Base-by-base conservation (phyloP, 2,113 vertebrate genomes). In the Isichthys henryi region DNA sequence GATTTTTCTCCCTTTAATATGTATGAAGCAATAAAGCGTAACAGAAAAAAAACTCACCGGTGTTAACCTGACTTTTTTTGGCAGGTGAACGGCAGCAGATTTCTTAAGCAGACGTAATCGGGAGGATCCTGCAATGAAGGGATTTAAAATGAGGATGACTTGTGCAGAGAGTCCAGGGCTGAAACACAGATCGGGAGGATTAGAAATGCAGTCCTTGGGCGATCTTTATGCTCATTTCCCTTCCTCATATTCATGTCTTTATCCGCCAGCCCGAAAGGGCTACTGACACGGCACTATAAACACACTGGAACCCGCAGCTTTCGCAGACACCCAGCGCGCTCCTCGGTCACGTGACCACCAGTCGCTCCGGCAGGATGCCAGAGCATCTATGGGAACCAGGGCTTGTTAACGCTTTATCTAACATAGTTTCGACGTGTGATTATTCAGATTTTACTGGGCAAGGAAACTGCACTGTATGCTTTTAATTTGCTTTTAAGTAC, bases 271-370 rank as follows among this genome's bases (percentile, higher is more conserved):
- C 17, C 35, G 19, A 31, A 46, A 39, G 45, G 56, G 62, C 50
- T 27, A 31, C 39, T 46, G 35, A 80, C 35, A 84, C 39, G 35
- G 31, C 77, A 39, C 50, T 52, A n/a, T 77, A 58, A 88, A 88
- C 27, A 4, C 45, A 80, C 88, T 80, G 88, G 46, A 48, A 49
- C 27, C 66, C 46, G 31, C 70, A 50, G 74, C 88, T 82, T 88
- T 89, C 52, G 43, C 53, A 31, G n/a, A 62, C 52, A n/a, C 35
- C 50, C 88, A 39, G 35, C 31, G 31, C 21, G 21, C 86, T 19
- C 39, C 39, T 23, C 87, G 21, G 21, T 62, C 88, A 89, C 88
- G 88, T 89, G 88, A 89, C 53, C n/a, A 2, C 21, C 45, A 88
- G 70, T 9, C 88, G 48, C 70, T 82, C 49, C 43, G 52, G n/a